phyloP scores from a whole-genome alignment of 2,113 vertebrate species.

The Gasterosteus nipponicus region DNA sequence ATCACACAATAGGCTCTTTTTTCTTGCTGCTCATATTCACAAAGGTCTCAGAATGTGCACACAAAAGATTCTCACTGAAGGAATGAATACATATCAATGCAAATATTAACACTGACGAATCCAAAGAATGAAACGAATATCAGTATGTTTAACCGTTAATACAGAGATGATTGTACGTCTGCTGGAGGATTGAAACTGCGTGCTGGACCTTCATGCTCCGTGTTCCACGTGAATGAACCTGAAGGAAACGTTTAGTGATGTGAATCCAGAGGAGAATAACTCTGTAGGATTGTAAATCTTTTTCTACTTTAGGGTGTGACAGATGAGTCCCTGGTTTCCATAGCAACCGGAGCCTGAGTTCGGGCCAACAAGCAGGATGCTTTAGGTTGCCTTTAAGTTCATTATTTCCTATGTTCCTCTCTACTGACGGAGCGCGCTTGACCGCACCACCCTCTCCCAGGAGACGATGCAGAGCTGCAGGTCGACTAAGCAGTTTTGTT shows the following conservation, averaged over 20 bases:
- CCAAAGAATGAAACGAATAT: no score
- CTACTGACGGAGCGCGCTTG: not conserved
- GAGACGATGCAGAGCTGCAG: not conserved
- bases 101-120: no score
- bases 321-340: not conserved
- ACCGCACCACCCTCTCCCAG: slow-evolving; percentile 1
- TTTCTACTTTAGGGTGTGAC: no score
- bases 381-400: not conserved
- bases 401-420: not conserved
- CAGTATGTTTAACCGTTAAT: no score
- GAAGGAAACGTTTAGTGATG: no score
- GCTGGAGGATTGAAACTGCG: no score
- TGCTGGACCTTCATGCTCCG: no score
- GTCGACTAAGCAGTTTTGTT: not conserved
- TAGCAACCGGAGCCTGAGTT: not conserved
- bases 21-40: slow-evolving; percentile 48
- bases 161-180: no score
- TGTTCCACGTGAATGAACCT: no score
- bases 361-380: not conserved
- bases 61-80: not conserved
- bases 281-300: no score
- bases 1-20: slow-evolving; percentile 74
- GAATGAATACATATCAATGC: not conserved
- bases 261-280: no score
- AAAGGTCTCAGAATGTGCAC: slow-evolving; percentile 27